Evolutionary conservation across 1,140 invertebrate species (phyloP), one percentile per base, ranked within the genome.

Genomic region (Ips typographus): DNA sequence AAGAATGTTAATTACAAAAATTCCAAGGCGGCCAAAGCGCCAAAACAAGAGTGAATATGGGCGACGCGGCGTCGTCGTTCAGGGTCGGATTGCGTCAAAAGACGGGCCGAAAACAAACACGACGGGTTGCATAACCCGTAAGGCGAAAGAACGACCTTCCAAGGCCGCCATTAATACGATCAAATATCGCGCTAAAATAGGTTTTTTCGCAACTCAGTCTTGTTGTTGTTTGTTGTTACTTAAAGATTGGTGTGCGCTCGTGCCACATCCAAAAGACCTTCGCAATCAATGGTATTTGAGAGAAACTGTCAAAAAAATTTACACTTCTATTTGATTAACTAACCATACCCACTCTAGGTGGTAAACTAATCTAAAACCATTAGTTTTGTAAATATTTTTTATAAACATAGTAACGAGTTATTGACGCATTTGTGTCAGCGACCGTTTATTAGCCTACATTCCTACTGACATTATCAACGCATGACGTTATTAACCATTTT

Each of bases 1-100:
- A 66, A 66, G 64, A 66, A 66, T 66, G 53, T 66, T 66, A 66
- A 66, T 66, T 66, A 58, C 55, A 40, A 66, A 66, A 66, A 66
- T 66, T 66, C 64, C 64, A 66, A 66, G 64, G 64, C 58, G 64
- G 55, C 36, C 57, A 66, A 66, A 66, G 64, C 44, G 51, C 52
- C 65, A 67, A 67, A 67, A 72, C 65, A 61, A 55, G n/a, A 64
- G 44, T 40, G 61, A 63, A 63, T 63, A 52, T 40, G 47, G 61
- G 39, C 61, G 44, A 49, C 49, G 51, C 39, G 4, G 37, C 60
- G 61, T n/a, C 65, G 66, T 43, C 57, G 47, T 49, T 61, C 66
- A 61, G 43, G 57, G 57, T 60, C 66, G 38, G 57, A 58, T 61
- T 68, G 51, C 57, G 52, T 57, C 41, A 66, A 7, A 3, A 22